Base-by-base conservation (phyloP, 2,888 invertebrate genomes). In the Torymus aiolomorphi region DNA sequence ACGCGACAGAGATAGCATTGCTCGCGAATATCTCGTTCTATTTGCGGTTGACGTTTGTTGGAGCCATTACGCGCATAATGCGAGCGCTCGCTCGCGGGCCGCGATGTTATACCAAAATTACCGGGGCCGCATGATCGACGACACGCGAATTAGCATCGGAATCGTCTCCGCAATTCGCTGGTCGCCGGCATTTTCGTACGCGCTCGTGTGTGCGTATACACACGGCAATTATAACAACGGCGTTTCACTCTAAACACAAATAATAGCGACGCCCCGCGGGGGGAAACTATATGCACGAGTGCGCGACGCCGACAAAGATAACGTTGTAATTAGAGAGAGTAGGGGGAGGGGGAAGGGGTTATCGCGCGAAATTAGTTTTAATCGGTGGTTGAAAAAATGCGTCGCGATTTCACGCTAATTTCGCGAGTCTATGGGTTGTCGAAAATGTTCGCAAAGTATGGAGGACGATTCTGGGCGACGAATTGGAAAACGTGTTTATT, bases 41-140 rank as follows among this genome's bases (percentile, higher is more conserved):
- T 75, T 80, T 80, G 80, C 80, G 80, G 80, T 77, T 80, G 77
- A 80, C 80, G 77, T 80, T 80, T 80, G 80, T 80, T 74, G 61
- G 54, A 77, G 80, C 80, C 76, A 73, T 76, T 76, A 57, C 76
- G 73, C 62, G 59, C 80, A 66, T 80, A 76, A 72, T 76, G 80
- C 57, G 76, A 76, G 61, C 70, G n/a, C 71, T 24, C n/a, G n/a
- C n/a, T n/a, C n/a, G n/a, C n/a, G 20, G 54, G 24, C 13, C 62
- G 62, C 72, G 76, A 62, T 65, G 72, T 56, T 80, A 57, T 66
- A 67, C 42, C 72, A 54, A 76, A 76, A 80, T 80, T 80, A 69
- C 80, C 67, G 54, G 61, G 18, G 74, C 24, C 74, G 18, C 74
- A 80, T 80, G 77, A 80, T 77, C 80, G 80, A 80, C 77, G 80